These are phyloP conservation scores for Potamarius usumacintae DNA, from an alignment of 2,113 vertebrate genomes.

Conservation along the genomic window DNA sequence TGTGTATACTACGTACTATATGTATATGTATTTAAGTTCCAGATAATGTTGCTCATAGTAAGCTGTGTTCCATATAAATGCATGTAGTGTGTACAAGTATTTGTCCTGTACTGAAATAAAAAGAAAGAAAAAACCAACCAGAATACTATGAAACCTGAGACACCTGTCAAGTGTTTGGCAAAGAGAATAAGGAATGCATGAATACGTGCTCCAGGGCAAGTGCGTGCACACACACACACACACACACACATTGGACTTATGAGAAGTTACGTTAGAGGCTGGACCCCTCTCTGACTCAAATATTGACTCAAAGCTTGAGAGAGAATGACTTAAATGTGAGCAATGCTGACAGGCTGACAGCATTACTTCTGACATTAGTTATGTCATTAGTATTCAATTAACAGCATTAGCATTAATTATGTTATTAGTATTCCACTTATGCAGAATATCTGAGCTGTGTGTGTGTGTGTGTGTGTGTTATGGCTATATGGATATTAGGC, in stretches of 20 bases:
- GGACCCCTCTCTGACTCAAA: neutral
- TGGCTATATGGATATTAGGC: no score
- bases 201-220: neutral
- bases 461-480: neutral
- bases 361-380: neutral
- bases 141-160: constrained; percentile 3
- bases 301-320: constrained; percentile 18
- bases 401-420: neutral
- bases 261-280: neutral
- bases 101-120: neutral
- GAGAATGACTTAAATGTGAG: neutral
- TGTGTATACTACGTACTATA: neutral
- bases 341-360: neutral
- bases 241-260: neutral
- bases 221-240: neutral
- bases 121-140: neutral
- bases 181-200: constrained; percentile 19
- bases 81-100: neutral
- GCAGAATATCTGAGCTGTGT: neutral
- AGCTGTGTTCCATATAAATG: constrained; percentile 3
- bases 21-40: neutral
- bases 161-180: constrained; percentile 26
- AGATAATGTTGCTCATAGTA: constrained; percentile 38
- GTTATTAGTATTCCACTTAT: neutral
- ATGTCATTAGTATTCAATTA: neutral